Evolutionary conservation across 2,797 vertebrate species (phyloP).

Genomic region (Ambastaia sidthimunki): DNA sequence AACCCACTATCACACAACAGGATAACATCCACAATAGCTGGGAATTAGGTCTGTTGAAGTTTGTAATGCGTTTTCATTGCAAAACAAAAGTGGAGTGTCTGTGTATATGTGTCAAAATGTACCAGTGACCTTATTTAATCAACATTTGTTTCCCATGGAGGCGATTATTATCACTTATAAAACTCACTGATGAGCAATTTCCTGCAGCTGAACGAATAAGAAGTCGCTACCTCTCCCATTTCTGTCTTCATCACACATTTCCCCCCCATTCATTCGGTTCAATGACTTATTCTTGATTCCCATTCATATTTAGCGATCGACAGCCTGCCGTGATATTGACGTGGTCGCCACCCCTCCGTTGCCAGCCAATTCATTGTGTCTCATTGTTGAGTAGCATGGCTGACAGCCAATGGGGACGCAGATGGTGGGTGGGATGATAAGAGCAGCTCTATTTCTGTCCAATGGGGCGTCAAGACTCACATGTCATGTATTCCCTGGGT

Average conservation of each 20-base stretch:
- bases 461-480: conserved; percentile 21
- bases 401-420: conserved; percentile 63
- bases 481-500: conserved; percentile 25
- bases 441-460: conserved; percentile 45
- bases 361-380: conserved; percentile 52
- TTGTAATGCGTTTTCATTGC: neutral
- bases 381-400: conserved; percentile 65
- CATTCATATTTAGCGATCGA: conserved; percentile 50
- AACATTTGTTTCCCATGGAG: conserved; percentile 48
- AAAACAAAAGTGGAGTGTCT: conserved; percentile 36
- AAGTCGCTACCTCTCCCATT: neutral
- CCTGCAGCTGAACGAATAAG: conserved; percentile 42
- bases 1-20: conserved; percentile 21
- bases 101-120: conserved; percentile 4
- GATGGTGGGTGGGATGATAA: conserved; percentile 59
- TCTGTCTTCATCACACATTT: conserved; percentile 42
- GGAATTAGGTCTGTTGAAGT: conserved; percentile 19
- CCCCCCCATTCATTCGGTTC: conserved; percentile 34
- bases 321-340: conserved; percentile 48
- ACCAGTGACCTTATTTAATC: conserved; percentile 18
- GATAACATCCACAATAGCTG: neutral
- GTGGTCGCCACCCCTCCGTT: conserved; percentile 41
- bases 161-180: conserved; percentile 41
- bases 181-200: conserved; percentile 53
- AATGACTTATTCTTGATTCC: conserved; percentile 50